A percentile compares a stretch with the other conserved stretches of the same genome.
phyloP scores from a whole-genome alignment of 2,888 invertebrate genomes.

The Drosophila limbata region DNA sequence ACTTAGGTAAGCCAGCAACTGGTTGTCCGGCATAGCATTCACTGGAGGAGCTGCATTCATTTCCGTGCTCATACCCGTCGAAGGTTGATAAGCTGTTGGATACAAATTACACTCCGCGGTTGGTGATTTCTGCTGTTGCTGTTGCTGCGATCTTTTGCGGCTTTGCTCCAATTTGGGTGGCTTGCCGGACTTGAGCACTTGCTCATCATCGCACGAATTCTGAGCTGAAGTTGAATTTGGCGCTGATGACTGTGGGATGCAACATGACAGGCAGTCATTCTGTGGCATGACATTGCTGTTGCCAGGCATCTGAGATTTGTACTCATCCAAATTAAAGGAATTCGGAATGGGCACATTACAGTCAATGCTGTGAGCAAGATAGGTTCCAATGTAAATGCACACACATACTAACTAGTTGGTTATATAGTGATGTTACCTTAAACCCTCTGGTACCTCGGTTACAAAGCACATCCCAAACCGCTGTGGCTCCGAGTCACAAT shows the following conservation, averaged over 20 bases:
- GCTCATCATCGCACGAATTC: not conserved
- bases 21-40: constrained; percentile 10
- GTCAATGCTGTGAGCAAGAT: constrained; percentile 43
- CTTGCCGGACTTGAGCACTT: not conserved
- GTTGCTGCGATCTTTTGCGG: not conserved
- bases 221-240: not conserved
- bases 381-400: too few species aligned
- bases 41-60: not conserved
- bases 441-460: constrained; percentile 59
- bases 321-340: constrained; percentile 45
- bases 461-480: constrained; percentile 61
- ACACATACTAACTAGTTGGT: too few species aligned
- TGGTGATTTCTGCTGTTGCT: not conserved
- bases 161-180: not conserved
- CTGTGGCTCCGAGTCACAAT: constrained; percentile 17
- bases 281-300: not conserved
- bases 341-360: constrained; percentile 62
- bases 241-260: not conserved
- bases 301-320: constrained; percentile 24
- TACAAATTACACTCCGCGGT: not conserved
- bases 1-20: constrained; percentile 27
- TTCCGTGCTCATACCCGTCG: not conserved
- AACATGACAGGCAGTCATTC: not conserved
- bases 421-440: too few species aligned
- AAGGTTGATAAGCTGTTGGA: constrained; percentile 1